Evolutionary conservation across 1,140 invertebrate genomes (phyloP).

Genomic region (Tetraneura akinire): DNA sequence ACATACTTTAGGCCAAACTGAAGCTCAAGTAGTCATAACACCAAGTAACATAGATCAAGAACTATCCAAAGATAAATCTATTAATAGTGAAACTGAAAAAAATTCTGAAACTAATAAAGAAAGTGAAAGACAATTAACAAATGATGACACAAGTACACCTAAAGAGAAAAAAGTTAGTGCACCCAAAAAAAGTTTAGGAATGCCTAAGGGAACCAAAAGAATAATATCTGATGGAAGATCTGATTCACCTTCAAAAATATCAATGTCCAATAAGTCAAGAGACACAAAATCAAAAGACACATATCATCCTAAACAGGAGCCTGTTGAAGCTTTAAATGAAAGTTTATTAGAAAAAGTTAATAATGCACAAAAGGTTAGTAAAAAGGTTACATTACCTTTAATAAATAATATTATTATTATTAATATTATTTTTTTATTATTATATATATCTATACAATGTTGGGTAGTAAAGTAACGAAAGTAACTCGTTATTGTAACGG

Average conservation of each 20-base stretch:
- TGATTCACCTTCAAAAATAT: slow-evolving; percentile 32
- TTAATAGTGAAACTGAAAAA: slow-evolving; percentile 52
- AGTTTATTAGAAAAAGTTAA: neutral
- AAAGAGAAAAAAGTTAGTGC: slow-evolving; percentile 24
- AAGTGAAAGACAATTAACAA: slow-evolving; percentile 57
- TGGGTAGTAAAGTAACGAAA: too few relatives aligned
- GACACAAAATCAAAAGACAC: neutral
- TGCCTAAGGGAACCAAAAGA: slow-evolving; percentile 37
- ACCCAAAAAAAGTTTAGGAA: slow-evolving; percentile 29
- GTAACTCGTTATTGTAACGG: too few relatives aligned
- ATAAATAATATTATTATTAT: too few relatives aligned
- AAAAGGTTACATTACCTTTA: too few relatives aligned
- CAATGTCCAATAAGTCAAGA: neutral
- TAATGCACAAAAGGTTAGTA: slow-evolving; percentile 13
- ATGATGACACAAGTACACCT: slow-evolving; percentile 55
- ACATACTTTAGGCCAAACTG: neutral
- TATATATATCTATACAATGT: too few relatives aligned
- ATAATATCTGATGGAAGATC: slow-evolving; percentile 36
- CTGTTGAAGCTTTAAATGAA: slow-evolving; percentile 7
- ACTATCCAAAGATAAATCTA: neutral
- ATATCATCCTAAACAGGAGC: neutral
- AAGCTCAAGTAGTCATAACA: neutral
- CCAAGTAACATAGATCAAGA: neutral
- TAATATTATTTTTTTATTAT: too few relatives aligned
- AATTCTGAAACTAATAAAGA: slow-evolving; percentile 35